Conservation (phyloP, 2,113 vertebrate genomes). For the Semicossyphus pulcher region DNA sequence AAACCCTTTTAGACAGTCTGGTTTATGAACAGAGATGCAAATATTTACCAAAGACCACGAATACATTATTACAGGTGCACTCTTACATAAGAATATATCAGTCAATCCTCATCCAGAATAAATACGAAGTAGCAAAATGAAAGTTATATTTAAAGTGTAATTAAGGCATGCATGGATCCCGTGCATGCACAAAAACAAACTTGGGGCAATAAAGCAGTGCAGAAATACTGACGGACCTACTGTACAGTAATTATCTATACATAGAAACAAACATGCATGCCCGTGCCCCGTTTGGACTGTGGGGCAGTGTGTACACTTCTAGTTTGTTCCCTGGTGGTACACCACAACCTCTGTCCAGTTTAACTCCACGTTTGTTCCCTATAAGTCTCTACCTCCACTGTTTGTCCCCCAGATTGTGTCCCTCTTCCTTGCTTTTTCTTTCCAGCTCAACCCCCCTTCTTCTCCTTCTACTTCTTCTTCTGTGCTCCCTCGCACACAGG, state of each 20-base stretch:
- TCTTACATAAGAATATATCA: conserved; percentile 9
- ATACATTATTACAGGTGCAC: conserved; percentile 50
- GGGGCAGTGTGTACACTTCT: conserved; percentile 2
- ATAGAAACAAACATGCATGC: conserved; percentile 27
- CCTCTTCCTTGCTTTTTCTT: conserved; percentile 18
- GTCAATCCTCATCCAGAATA: conserved; percentile 14
- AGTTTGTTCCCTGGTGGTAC: conserved; percentile 44
- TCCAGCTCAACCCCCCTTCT: conserved; percentile 7
- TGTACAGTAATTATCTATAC: conserved; percentile 54
- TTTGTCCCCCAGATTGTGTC: conserved; percentile 10
- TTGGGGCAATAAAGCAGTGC: background rate
- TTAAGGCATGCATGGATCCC: background rate
- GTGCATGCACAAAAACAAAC: conserved; percentile 8
- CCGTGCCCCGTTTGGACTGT: background rate
- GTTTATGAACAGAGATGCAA: conserved; percentile 32
- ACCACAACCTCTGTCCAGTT: conserved; percentile 43
- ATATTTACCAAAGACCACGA: conserved; percentile 46
- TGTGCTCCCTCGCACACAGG: conserved; percentile 67
- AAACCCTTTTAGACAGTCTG: conserved; percentile 15
- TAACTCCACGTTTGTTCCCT: conserved; percentile 18
- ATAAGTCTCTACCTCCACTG: background rate
- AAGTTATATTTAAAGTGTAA: background rate
- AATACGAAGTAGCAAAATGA: conserved; percentile 5
- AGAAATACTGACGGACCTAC: conserved; percentile 2
- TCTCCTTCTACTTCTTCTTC: conserved; percentile 8